A percentile compares a stretch with the other conserved stretches of the same genome.
Evolutionary conservation across 2,113 vertebrate species (phyloP).

Genomic region (Glaucidium brasilianum): DNA sequence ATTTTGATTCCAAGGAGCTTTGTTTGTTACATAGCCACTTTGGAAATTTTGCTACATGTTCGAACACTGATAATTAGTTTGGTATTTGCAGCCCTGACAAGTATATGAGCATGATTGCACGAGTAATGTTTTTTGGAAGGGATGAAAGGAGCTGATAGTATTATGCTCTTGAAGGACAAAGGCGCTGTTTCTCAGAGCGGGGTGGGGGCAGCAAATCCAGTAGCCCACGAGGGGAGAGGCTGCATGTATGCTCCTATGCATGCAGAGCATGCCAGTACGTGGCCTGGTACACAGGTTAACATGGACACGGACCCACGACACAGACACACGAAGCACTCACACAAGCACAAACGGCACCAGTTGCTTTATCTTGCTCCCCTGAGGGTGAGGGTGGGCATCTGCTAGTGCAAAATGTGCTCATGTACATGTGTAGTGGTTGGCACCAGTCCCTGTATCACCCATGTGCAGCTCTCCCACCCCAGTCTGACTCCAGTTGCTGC

Average conservation of each 20-base stretch:
- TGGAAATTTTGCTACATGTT: background rate
- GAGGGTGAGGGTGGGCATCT: background rate
- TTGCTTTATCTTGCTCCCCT: background rate
- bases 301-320: no score
- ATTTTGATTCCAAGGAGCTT: background rate
- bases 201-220: background rate
- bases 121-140: background rate
- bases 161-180: background rate
- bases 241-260: rapidly evolving
- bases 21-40: background rate
- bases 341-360: rapidly evolving
- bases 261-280: rapidly evolving
- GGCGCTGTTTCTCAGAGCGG: background rate
- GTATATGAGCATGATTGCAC: background rate
- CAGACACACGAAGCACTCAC: rapidly evolving
- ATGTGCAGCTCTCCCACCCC: rapidly evolving
- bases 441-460: no score
- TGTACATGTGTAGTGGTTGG: rapidly evolving
- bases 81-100: background rate
- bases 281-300: background rate
- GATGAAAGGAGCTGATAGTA: background rate
- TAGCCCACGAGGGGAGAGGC: background rate
- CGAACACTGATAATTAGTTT: background rate
- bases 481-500: background rate
- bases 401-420: rapidly evolving